A percentile compares a stretch with the other conserved stretches of the same genome.
phyloP scores from a whole-genome alignment of 2,113 vertebrate species.

The Callocephalon fimbriatum region DNA sequence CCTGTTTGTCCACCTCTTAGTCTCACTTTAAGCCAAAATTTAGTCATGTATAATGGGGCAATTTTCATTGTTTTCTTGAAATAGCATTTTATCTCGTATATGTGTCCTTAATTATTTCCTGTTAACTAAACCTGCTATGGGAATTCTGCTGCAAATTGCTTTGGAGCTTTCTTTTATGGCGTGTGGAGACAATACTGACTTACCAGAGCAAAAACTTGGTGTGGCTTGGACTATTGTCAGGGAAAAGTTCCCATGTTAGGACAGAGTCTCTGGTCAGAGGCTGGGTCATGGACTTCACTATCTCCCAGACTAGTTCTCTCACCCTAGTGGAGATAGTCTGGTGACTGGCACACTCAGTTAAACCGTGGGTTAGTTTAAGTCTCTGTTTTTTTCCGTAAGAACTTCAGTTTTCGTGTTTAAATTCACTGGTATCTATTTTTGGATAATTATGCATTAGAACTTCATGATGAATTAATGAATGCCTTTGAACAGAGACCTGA shows the following conservation, averaged over 20 bases:
- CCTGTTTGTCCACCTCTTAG: background rate
- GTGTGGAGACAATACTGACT: background rate
- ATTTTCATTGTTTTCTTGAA: background rate
- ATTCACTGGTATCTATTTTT: slow-evolving; percentile 29
- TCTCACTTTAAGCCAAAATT: background rate
- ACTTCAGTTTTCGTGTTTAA: background rate
- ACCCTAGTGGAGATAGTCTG: background rate
- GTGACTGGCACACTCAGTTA: background rate
- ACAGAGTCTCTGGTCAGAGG: background rate
- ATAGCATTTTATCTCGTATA: background rate
- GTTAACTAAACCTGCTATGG: background rate
- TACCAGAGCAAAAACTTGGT: background rate
- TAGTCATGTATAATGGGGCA: background rate
- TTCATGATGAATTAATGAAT: slow-evolving; percentile 41
- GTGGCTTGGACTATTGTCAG: background rate
- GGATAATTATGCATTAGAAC: slow-evolving; percentile 10
- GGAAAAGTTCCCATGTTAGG: background rate
- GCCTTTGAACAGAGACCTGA: slow-evolving; percentile 29
- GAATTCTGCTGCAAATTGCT: background rate
- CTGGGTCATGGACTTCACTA: background rate
- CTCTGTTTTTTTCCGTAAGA: background rate
- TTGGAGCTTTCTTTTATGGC: background rate
- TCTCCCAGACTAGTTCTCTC: background rate
- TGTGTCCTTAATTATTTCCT: background rate
- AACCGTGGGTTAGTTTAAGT: background rate